These are phyloP conservation scores for Crocuta crocuta DNA, from an alignment of 2,113 vertebrate species.

Conservation along the genomic window DNA sequence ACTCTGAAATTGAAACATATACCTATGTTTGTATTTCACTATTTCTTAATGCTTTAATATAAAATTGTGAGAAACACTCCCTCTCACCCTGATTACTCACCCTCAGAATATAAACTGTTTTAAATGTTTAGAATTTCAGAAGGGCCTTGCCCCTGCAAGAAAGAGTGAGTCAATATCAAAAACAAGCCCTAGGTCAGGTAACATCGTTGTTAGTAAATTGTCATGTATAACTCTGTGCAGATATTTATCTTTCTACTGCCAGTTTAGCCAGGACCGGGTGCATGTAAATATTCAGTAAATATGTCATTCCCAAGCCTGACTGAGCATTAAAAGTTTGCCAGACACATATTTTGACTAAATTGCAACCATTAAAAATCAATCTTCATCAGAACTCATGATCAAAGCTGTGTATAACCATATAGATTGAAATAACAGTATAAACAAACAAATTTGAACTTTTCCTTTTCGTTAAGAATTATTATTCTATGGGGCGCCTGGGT, in stretches of 20 bases:
- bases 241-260: slow-evolving; percentile 7
- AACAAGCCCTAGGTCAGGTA: neutral
- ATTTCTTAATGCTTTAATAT: neutral
- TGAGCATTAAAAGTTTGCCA: neutral
- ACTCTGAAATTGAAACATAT: neutral
- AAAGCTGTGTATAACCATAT: neutral
- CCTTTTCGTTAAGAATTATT: neutral
- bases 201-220: neutral
- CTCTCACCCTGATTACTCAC: neutral
- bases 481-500: neutral
- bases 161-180: slow-evolving; percentile 23
- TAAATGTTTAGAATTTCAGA: slow-evolving; percentile 19
- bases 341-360: slow-evolving; percentile 20
- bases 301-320: neutral
- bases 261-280: neutral
- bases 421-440: neutral
- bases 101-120: neutral
- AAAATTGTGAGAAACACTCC: neutral
- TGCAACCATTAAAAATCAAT: slow-evolving; percentile 6
- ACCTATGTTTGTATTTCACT: neutral
- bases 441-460: slow-evolving; percentile 1
- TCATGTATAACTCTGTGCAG: neutral
- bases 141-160: neutral
- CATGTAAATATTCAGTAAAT: neutral
- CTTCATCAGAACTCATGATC: neutral